Evolutionary conservation across 2,797 vertebrate genomes (phyloP).

Genomic region (Xenops minutus): DNA sequence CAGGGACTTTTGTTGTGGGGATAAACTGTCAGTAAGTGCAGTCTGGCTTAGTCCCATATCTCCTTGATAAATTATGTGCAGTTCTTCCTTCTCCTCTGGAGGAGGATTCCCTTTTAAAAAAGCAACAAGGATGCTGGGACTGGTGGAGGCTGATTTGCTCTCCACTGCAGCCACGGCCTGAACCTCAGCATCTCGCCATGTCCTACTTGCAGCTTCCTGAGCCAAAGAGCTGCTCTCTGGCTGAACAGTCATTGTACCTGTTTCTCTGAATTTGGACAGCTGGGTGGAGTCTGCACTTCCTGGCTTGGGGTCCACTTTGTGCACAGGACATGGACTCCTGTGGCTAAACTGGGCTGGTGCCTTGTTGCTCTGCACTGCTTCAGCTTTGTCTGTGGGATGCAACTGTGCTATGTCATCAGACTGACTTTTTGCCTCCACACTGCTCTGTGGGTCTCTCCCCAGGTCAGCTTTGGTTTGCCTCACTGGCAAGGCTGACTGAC

Average conservation of each 20-base stretch:
- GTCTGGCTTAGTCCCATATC: neutral
- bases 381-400: neutral
- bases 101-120: slow-evolving; percentile 64
- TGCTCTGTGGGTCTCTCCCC: neutral
- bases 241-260: slow-evolving; percentile 87
- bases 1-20: neutral
- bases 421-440: neutral
- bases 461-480: neutral
- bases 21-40: neutral
- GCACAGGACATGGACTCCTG: neutral
- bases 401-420: neutral
- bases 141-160: slow-evolving; percentile 88
- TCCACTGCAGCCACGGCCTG: slow-evolving; percentile 87
- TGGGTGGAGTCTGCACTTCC: neutral
- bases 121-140: slow-evolving; percentile 85
- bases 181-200: slow-evolving; percentile 85
- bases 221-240: slow-evolving; percentile 31
- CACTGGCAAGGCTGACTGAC: neutral
- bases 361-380: accelerated
- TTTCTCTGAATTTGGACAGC: slow-evolving; percentile 82
- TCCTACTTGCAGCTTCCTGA: slow-evolving; percentile 35
- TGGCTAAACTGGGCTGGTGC: neutral
- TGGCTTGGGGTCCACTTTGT: neutral
- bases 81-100: slow-evolving; percentile 69
- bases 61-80: slow-evolving; percentile 76